Percentiles rank a stretch among this genome's conserved stretches.
Conservation (phyloP, 2,888 invertebrate species). For the Polylopha cassiicola region DNA sequence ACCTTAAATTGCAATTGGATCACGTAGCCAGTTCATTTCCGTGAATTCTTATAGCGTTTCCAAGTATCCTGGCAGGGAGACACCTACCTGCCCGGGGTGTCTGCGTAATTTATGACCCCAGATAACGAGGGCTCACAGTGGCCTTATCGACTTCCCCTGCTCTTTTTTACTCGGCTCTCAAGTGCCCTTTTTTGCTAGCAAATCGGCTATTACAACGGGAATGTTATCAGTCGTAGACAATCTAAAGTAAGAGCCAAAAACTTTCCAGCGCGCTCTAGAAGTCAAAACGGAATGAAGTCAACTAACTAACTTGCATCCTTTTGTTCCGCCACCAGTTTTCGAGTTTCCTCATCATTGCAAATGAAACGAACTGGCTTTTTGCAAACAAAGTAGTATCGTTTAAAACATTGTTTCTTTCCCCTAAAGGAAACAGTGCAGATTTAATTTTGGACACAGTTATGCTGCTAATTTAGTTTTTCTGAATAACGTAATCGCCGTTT, state of each 20-base stretch:
- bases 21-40: slow-evolving; percentile 75
- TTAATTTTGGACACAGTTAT: too few relatives aligned
- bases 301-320: too few relatives aligned
- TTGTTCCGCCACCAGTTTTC: too few relatives aligned
- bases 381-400: too few relatives aligned
- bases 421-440: too few relatives aligned
- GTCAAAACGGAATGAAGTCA: slow-evolving; percentile 12
- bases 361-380: too few relatives aligned
- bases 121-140: slow-evolving; percentile 74
- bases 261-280: slow-evolving; percentile 33
- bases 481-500: too few relatives aligned
- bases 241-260: slow-evolving; percentile 36
- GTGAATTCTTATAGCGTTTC: slow-evolving; percentile 59
- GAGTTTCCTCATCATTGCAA: too few relatives aligned
- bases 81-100: slow-evolving; percentile 69
- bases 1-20: slow-evolving; percentile 75
- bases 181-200: slow-evolving; percentile 64
- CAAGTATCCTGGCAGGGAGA: slow-evolving; percentile 48
- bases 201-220: slow-evolving; percentile 59
- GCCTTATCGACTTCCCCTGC: slow-evolving; percentile 69
- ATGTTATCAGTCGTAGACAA: slow-evolving; percentile 58
- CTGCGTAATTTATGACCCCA: slow-evolving; percentile 71
- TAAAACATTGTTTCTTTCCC: too few relatives aligned
- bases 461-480: too few relatives aligned
- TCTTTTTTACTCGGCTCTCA: slow-evolving; percentile 61